Base-by-base conservation (phyloP, 2,888 invertebrate species). In the Rhamnusium bicolor region DNA sequence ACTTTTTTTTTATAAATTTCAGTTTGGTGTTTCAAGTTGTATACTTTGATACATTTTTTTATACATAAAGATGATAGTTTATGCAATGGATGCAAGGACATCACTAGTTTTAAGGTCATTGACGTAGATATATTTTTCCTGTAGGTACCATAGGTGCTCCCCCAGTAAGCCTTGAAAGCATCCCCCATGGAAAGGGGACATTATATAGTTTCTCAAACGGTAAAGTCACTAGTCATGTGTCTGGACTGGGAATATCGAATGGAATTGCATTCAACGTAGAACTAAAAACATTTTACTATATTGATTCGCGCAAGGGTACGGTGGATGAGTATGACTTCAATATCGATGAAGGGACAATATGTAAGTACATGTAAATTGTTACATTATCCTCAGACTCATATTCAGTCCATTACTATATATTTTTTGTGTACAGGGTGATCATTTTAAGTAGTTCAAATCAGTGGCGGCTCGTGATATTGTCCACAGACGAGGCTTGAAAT, bases 231-330 rank as follows among this genome's bases (percentile, higher is more conserved):
- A 77, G 75, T 18, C 84, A 84, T 61, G 56, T 80, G 3, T 74
- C 73, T 10, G 63, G 79, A 29, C 75, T 86, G 12, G 79, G 80
- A 2, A 80, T 85, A 27, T 84, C 86, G 0, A 96, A 95, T 82
- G 96, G 95, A 1, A 86, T 95, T 2, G 92, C 93, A 0, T 96
- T 95, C 94, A 92, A 91, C 19, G 81, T 86, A 0, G 91, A 93
- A 82, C 90, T 91, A 79, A 90, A 90, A 72, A 91, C 90, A 78
- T 92, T 95, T 90, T 95, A 94, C 86, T 95, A 93, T 85, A 94
- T 94, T 29, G 95, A 96, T 87, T 91, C 94, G 0, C 89, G 90
- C 0, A 92, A 92, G 0, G 87, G 89, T 32, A 90, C 91, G 71
- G 89, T 95, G 8, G 92, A 91, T 77, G 92, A 91, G 0, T 81